Percentiles rank a stretch among this genome's conserved stretches.
Evolutionary conservation across 2,797 vertebrate species (phyloP).

Genomic region (Rhinella marina): DNA sequence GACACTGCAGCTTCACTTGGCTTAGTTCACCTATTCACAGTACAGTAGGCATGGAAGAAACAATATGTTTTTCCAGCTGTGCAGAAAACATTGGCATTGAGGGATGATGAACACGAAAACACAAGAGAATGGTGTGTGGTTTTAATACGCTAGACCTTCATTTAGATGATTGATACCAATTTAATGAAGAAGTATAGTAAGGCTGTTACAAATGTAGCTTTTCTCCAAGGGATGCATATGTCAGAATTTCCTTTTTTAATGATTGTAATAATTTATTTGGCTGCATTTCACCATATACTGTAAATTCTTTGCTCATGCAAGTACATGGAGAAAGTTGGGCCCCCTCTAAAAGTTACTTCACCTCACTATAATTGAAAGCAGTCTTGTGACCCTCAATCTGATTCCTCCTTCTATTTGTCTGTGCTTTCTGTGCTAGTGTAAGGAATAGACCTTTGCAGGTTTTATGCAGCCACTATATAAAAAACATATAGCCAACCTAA

Average conservation of each 20-base stretch:
- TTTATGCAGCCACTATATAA: too few species aligned
- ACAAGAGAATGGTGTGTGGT: neutral
- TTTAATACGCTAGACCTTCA: slow-evolving; percentile 18
- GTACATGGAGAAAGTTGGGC: neutral
- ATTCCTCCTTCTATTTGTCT: neutral
- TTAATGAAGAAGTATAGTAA: slow-evolving; percentile 32
- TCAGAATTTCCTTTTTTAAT: slow-evolving; percentile 11
- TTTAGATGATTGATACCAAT: slow-evolving; percentile 46
- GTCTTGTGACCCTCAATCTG: neutral
- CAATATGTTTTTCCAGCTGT: slow-evolving; percentile 51
- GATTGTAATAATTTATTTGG: neutral
- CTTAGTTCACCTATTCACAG: slow-evolving; percentile 42
- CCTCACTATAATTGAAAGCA: neutral
- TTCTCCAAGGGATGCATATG: neutral
- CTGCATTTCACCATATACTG: neutral
- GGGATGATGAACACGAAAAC: slow-evolving; percentile 23
- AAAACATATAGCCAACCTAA: neutral
- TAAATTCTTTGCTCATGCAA: neutral
- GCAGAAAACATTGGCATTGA: slow-evolving; percentile 41
- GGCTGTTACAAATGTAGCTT: neutral
- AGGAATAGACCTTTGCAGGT: neutral
- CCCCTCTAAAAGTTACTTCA: neutral
- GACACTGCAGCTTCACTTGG: slow-evolving; percentile 3
- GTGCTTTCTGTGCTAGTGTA: neutral
- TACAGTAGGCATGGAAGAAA: slow-evolving; percentile 12